A percentile compares a stretch with the other conserved stretches of the same genome.
These are phyloP conservation scores for Drosophila kambysellisi DNA, from an alignment of 2,888 invertebrate genomes.

Conservation along the genomic window DNA sequence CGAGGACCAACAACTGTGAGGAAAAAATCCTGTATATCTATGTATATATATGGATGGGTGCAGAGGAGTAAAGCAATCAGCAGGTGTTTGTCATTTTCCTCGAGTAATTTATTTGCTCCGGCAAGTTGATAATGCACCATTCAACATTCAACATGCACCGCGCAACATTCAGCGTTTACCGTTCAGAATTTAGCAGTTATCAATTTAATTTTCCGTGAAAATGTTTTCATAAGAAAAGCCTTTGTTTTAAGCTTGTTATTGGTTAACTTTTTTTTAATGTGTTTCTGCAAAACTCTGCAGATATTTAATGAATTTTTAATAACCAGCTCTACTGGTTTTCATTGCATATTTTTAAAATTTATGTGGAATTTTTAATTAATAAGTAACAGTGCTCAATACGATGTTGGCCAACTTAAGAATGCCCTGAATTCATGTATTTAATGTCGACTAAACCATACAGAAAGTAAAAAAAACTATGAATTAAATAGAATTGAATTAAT, in stretches of 20 bases:
- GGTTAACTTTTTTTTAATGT: not conserved
- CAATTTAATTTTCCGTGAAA: conserved; percentile 5
- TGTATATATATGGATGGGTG: not conserved
- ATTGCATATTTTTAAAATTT: not conserved
- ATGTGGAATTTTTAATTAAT: not conserved
- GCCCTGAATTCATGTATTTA: not conserved
- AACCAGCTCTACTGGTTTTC: not conserved
- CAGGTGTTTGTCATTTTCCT: conserved; percentile 70
- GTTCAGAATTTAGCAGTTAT: not conserved
- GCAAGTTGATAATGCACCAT: conserved; percentile 55
- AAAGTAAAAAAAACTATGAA: not conserved
- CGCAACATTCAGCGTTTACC: not conserved
- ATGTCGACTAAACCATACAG: not conserved
- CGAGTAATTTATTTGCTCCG: conserved; percentile 61
- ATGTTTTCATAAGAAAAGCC: not conserved
- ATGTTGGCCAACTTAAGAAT: not conserved
- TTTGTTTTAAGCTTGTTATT: not conserved
- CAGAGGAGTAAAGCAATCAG: conserved; percentile 60
- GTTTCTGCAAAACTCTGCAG: not conserved
- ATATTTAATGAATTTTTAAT: not conserved
- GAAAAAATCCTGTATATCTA: not conserved
- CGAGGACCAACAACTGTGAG: not conserved
- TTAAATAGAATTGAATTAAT: not conserved
- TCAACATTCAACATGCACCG: conserved; percentile 10
- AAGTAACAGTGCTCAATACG: not conserved